Evolutionary conservation across 2,888 invertebrate genomes (phyloP), one percentile per base, ranked within the genome.

Genomic region (Caenorhabditis sp.): DNA sequence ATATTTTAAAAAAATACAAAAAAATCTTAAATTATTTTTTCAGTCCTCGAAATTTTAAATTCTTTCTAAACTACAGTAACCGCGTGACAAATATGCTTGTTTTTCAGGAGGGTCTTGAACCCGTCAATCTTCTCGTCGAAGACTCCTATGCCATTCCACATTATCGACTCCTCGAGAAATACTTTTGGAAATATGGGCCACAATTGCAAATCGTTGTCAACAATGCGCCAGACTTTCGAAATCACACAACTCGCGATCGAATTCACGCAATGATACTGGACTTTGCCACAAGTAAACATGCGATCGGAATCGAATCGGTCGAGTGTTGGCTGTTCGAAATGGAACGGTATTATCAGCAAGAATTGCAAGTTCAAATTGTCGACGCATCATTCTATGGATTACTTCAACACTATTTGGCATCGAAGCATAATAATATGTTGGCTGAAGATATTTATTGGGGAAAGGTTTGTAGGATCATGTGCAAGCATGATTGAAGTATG

Each of bases 291-390:
- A 84, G 86, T n/a, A 66, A 69, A 12, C 87, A 88, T 71, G 81
- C 87, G 19, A 84, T 87, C 54, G 87, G 87, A 24, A 79, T 78
- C 58, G 84, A 86, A 49, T 85, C 84, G 1, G 77, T 86, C 8
- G 83, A 87, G 62, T 87, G 85, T 58, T 88, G 87, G 88, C 58
- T 88, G 75, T 58, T 78, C 19, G 87, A 87, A 59, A 85, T 88
- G 84, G 78, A 81, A 53, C 69, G 81, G 51, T 86, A 86, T 69
- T 86, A 85, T 75, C 68, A 76, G 37, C 64, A 71, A 14, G 81
- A 81, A 58, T 60, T 83, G n/a, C 77, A 83, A 58, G 72, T 78
- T 55, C 75, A 75, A 55, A 77, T 84, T n/a, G 69, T 75, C 19
- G 81, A 83, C 65, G 69, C 69, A n/a, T 76, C 75, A 4, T 81